Conservation (phyloP, 2,797 vertebrate genomes). For the Lepus townsendii region DNA sequence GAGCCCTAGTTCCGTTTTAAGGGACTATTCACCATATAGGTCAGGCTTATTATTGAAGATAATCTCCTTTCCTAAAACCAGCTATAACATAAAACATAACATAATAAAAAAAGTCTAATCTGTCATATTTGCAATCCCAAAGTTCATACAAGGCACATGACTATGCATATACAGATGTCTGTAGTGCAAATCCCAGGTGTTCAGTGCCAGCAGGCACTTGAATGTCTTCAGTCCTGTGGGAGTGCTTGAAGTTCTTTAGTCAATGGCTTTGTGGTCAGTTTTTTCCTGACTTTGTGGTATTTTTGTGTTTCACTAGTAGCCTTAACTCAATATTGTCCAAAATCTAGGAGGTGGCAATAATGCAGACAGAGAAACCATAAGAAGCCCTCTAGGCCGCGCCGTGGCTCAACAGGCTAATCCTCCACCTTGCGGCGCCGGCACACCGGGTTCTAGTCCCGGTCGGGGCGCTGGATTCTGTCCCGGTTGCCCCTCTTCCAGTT, state of each 20-base stretch:
- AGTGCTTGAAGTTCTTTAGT: not conserved
- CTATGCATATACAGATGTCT: not conserved
- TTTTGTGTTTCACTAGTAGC: not conserved
- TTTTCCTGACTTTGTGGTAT: not conserved
- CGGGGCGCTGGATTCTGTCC: no score
- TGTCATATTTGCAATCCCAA: not conserved
- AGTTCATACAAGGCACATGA: not conserved
- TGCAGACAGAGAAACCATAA: not conserved
- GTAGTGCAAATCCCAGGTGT: not conserved
- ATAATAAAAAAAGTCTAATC: not conserved
- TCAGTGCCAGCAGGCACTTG: not conserved
- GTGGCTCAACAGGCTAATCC: no score
- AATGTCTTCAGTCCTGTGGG: not conserved
- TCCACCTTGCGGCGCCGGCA: no score
- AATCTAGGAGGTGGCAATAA: not conserved
- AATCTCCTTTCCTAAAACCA: not conserved
- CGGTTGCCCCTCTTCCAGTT: no score
- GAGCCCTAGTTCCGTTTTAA: not conserved
- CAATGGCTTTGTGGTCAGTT: not conserved
- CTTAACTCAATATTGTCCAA: not conserved
- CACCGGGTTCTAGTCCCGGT: no score
- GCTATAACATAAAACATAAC: not conserved
- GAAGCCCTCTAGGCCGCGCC: not conserved
- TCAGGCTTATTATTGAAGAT: not conserved
- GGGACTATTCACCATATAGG: not conserved